Base-by-base conservation (phyloP, 2,797 vertebrate species). In the Percopsis omiscomaycus region DNA sequence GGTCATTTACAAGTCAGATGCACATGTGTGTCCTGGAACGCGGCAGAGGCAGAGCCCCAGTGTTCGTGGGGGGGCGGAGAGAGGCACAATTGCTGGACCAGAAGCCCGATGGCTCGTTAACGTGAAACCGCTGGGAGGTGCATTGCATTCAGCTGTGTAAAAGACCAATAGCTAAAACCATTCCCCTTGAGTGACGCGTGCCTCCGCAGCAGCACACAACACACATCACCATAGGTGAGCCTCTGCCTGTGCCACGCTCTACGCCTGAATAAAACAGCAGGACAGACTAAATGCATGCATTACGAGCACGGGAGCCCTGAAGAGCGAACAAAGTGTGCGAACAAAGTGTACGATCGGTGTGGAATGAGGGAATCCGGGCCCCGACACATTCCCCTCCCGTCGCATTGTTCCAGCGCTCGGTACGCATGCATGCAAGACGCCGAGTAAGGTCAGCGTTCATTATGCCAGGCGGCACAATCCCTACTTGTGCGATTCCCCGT, bases 391-490 rank as follows among this genome's bases (percentile, higher is more conserved):
- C 53, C 6, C 55, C 22, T 71, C 54, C 30, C 6, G 22, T 73
- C 30, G 74, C 57, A 75, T 81, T 82, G 75, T 79, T 78, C 60
- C 59, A 51, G 62, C 3, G 49, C 22, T 78, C 74, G 44, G 44
- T 2, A 45, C 11, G 79, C 82, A 71, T 80, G 79, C 62, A 2
- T 80, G 72, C 32, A 8, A 63, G 52, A 75, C 79, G 73, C 71
- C 81, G 71, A 85, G 83, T 37, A 67, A 85, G 86, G 86, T 89
- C 85, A 82, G 68, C 6, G 32, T 87, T 78, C 83, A 88, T 86
- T 86, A 87, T 77, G 74, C 78, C 62, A 69, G 61, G 71, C 73
- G 66, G 69, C 74, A 81, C 89, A 87, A 90, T 88, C 86, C 81
- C 71, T 0, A 11, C 67, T 84, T 81, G 72, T 83, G 73, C 80